Percentiles rank a stretch among this genome's conserved stretches.
phyloP scores from a whole-genome alignment of 2,888 invertebrate species.

The Dasysyrphus tricinctus region DNA sequence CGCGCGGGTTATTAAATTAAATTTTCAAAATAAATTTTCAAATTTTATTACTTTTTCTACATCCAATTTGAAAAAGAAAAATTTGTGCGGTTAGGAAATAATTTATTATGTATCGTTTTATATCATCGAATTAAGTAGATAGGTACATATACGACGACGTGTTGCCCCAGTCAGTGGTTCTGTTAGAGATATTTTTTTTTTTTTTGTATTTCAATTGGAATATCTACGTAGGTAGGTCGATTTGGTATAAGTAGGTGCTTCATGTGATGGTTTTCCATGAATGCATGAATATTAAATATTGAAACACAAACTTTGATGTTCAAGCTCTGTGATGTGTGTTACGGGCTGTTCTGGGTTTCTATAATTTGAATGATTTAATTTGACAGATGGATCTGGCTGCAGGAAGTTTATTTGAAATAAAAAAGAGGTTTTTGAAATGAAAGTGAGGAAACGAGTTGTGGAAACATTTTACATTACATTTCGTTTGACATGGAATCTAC shows the following conservation, averaged over 20 bases:
- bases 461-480: neutral
- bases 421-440: neutral
- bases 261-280: constrained; percentile 44
- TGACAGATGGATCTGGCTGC: constrained; percentile 53
- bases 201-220: constrained; percentile 37
- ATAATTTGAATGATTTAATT: constrained; percentile 52
- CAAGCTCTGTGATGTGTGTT: neutral
- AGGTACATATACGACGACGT: neutral
- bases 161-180: neutral
- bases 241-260: neutral
- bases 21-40: constrained; percentile 64
- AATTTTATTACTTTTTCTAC: constrained; percentile 63
- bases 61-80: constrained; percentile 4
- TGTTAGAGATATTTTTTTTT: neutral
- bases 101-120: constrained; percentile 66
- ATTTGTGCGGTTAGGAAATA: constrained; percentile 56
- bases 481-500: constrained; percentile 14
- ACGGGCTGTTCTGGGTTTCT: neutral
- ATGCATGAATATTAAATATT: constrained; percentile 70
- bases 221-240: constrained; percentile 18
- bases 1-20: constrained; percentile 61
- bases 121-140: constrained; percentile 39
- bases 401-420: constrained; percentile 37
- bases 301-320: constrained; percentile 59
- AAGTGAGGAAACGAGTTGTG: neutral